These are phyloP conservation scores for Pangasius djambal DNA, from an alignment of 2,797 vertebrate species.

Conservation along the genomic window DNA sequence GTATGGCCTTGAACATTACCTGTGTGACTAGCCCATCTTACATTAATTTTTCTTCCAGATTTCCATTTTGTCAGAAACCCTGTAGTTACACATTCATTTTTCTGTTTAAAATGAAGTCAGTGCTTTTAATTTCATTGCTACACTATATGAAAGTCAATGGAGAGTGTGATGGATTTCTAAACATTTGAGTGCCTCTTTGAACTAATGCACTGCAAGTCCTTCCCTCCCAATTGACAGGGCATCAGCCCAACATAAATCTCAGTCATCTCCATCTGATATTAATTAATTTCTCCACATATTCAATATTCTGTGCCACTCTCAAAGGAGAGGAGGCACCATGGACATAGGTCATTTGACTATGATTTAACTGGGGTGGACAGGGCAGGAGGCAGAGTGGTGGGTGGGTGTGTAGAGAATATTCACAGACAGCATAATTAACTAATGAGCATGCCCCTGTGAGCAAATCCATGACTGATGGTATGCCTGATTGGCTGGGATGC, in stretches of 20 bases:
- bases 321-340: neutral
- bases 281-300: conserved; percentile 39
- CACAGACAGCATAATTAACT: conserved; percentile 59
- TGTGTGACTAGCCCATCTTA: neutral
- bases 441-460: conserved; percentile 51
- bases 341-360: conserved; percentile 35
- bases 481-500: conserved; percentile 51
- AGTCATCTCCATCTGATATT: conserved; percentile 29
- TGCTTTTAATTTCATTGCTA: conserved; percentile 1
- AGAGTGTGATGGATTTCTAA: conserved; percentile 17
- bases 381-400: conserved; percentile 29
- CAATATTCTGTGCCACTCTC: conserved; percentile 20
- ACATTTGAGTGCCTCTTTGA: conserved; percentile 14
- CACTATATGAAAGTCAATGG: neutral
- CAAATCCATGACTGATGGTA: conserved; percentile 55
- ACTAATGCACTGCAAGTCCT: conserved; percentile 23
- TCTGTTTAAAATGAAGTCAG: neutral
- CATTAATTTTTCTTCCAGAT: neutral
- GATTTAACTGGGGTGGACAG: conserved; percentile 54
- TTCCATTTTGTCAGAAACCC: conserved; percentile 3
- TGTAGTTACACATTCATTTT: conserved; percentile 11
- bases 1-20: conserved; percentile 1
- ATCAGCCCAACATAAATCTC: conserved; percentile 19
- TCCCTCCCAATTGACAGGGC: conserved; percentile 29
- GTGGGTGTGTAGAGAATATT: conserved; percentile 40